Percentiles rank a stretch among this genome's conserved stretches.
Evolutionary conservation across 1,140 invertebrate genomes (phyloP).

Genomic region (Danaus plexippus): DNA sequence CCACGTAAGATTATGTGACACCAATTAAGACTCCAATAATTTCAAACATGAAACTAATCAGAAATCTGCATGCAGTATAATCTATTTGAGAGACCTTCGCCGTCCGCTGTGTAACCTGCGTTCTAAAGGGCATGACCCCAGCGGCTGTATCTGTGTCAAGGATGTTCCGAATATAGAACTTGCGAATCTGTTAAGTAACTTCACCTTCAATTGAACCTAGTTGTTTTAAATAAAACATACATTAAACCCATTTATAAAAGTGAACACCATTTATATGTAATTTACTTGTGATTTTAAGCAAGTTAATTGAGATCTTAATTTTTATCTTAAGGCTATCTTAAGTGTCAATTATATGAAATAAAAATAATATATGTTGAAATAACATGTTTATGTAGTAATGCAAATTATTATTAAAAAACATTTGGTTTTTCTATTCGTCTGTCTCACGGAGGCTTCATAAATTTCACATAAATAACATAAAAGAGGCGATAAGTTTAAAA

Average conservation of each 20-base stretch:
- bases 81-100: constrained; percentile 23
- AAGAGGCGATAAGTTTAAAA: too few species aligned
- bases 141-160: constrained; percentile 48
- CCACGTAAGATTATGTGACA: too few species aligned
- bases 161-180: constrained; percentile 47
- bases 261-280: constrained; percentile 1
- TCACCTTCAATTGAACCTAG: constrained; percentile 13
- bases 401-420: too few species aligned
- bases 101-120: constrained; percentile 18
- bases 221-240: neutral
- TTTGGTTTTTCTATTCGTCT: too few species aligned
- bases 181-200: constrained; percentile 22
- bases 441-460: too few species aligned
- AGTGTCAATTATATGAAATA: too few species aligned
- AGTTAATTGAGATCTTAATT: too few species aligned
- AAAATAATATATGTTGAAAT: too few species aligned
- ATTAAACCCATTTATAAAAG: neutral
- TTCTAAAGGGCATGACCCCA: constrained; percentile 51
- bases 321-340: too few species aligned
- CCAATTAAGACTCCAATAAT: neutral
- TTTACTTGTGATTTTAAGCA: too few species aligned
- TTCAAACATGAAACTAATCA: neutral
- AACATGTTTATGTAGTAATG: too few species aligned
- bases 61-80: neutral
- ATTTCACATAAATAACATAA: too few species aligned